Percentiles rank a stretch among this genome's conserved stretches.
These are phyloP conservation scores for Agelas oroides DNA, from an alignment of 37 sponge, comb jelly and placozoan genomes.

Conservation along the genomic window DNA sequence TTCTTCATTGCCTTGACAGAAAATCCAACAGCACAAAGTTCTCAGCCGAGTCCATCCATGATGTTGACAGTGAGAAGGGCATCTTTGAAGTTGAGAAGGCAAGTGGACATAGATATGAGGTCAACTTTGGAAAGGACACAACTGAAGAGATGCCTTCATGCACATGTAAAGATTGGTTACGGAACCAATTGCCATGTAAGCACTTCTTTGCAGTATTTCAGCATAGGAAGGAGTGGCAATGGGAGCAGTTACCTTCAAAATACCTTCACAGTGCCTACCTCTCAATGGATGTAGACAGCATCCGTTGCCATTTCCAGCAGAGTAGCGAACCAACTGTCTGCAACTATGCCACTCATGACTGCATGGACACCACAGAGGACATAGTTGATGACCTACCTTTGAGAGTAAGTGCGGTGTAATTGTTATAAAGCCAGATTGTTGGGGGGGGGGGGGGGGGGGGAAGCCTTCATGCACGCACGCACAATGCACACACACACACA, in stretches of 20 bases:
- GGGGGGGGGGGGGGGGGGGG: no score
- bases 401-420: no score
- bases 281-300: neutral
- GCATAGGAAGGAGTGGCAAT: slow-evolving; percentile 2
- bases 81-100: slow-evolving; percentile 10
- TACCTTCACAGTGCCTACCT: slow-evolving; percentile 11
- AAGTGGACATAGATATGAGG: neutral
- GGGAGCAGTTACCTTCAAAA: neutral
- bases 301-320: neutral
- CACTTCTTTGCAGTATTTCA: slow-evolving; percentile 46
- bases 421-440: no score
- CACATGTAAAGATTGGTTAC: slow-evolving; percentile 35
- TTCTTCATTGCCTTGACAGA: slow-evolving; percentile 30
- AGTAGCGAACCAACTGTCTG: no score
- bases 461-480: no score
- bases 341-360: no score
- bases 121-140: neutral
- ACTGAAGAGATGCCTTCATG: slow-evolving; percentile 4
- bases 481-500: no score
- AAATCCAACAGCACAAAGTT: slow-evolving; percentile 12
- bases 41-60: neutral
- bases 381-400: no score
- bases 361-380: no score
- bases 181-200: slow-evolving; percentile 23
- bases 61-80: slow-evolving; percentile 12